phyloP scores from a whole-genome alignment of 1,140 invertebrate species.

The Campoletis sonorensis region DNA sequence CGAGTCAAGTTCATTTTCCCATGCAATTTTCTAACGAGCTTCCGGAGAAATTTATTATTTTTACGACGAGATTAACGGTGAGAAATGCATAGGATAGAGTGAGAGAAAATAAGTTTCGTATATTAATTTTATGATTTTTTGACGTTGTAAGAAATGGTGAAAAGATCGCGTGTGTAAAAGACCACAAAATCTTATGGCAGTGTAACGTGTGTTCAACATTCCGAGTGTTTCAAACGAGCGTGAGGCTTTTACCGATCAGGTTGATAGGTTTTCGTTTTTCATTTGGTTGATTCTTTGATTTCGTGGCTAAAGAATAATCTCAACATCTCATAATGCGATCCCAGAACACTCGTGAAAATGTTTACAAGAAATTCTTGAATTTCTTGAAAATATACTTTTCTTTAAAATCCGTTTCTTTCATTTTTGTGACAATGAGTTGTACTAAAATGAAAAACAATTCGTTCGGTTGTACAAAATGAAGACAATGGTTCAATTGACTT shows the following conservation, averaged over 20 bases:
- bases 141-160: not conserved
- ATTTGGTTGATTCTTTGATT: not conserved
- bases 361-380: not conserved
- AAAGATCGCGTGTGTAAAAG: conserved; percentile 2
- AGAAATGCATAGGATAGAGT: not conserved
- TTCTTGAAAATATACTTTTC: too few relatives aligned
- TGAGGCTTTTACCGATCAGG: conserved; percentile 19
- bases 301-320: not conserved
- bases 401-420: too few relatives aligned
- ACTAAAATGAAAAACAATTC: too few relatives aligned
- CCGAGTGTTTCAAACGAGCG: not conserved
- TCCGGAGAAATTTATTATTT: not conserved
- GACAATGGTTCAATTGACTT: too few relatives aligned
- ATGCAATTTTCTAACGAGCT: not conserved
- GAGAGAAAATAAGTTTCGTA: not conserved
- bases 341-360: too few relatives aligned
- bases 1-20: conserved; percentile 14
- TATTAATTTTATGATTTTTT: not conserved
- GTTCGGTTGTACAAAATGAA: too few relatives aligned
- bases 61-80: not conserved
- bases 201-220: not conserved
- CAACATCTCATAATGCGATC: not conserved
- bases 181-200: not conserved
- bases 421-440: too few relatives aligned
- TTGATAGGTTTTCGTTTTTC: not conserved